Conservation (phyloP, 2,888 invertebrate species). For the Noctua janthina region DNA sequence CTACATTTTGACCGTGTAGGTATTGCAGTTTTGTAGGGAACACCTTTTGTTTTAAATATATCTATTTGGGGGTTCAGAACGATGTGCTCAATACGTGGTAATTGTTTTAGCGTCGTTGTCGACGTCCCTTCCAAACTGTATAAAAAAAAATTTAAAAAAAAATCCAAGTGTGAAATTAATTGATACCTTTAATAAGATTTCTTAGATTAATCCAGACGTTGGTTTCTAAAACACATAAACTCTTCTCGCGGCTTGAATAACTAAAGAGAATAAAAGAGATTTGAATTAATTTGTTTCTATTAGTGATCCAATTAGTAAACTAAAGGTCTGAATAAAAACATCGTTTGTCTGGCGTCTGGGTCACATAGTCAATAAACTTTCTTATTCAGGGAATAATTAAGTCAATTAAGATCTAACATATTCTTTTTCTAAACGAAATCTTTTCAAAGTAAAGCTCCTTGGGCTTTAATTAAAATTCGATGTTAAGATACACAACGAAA, state of each 20-base stretch:
- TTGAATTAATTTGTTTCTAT: conserved; percentile 38
- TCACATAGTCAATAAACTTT: not conserved
- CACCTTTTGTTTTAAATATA: too few species aligned
- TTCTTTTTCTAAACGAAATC: not conserved
- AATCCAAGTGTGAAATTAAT: not conserved
- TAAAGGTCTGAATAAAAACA: conserved; percentile 31
- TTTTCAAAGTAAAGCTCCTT: not conserved
- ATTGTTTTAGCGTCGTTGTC: too few species aligned
- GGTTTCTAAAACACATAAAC: not conserved
- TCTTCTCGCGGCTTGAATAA: not conserved
- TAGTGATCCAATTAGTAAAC: conserved; percentile 29
- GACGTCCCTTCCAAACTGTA: too few species aligned
- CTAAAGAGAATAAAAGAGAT: conserved; percentile 7
- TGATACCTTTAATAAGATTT: not conserved
- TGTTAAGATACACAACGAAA: not conserved
- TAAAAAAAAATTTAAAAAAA: not conserved
- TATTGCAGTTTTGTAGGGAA: too few species aligned
- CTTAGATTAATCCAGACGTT: not conserved
- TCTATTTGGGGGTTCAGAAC: too few species aligned
- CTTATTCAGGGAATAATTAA: conserved; percentile 35
- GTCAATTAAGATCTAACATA: conserved; percentile 5
- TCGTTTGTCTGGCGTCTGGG: conserved; percentile 18
- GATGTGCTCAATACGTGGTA: too few species aligned
- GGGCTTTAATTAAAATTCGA: not conserved
- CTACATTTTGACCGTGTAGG: too few species aligned